phyloP scores from a whole-genome alignment of 2,113 vertebrate species.

The Plecturocebus donacophilus region DNA sequence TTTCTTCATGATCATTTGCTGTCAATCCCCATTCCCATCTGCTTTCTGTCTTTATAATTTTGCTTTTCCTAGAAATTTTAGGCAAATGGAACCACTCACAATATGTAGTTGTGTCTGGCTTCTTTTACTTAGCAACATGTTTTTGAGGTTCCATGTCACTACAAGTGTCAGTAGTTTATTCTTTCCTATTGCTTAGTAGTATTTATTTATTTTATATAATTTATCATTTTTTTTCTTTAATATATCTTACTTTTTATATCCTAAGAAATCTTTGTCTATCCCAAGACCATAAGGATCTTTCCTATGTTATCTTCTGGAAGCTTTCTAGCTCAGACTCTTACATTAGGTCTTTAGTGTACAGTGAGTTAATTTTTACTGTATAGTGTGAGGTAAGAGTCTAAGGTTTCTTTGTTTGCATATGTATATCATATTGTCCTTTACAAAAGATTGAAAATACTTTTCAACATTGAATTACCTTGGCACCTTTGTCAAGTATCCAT shows the following conservation, averaged over 20 bases:
- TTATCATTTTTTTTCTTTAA: not conserved
- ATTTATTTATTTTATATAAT: not conserved
- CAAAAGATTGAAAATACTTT: not conserved
- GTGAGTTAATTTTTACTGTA: not conserved
- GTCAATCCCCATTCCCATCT: not conserved
- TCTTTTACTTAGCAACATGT: not conserved
- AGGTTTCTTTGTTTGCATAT: not conserved
- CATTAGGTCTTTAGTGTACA: not conserved
- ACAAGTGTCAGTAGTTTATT: not conserved
- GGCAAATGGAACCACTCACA: slow-evolving; percentile 15
- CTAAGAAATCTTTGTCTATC: not conserved
- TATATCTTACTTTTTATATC: not conserved
- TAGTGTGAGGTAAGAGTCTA: not conserved
- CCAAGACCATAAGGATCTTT: not conserved
- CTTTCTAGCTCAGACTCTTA: not conserved
- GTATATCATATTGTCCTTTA: not conserved
- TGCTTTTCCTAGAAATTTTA: slow-evolving; percentile 13
- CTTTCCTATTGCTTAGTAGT: not conserved
- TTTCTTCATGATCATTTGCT: not conserved
- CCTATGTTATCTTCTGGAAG: not conserved
- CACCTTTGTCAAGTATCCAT: not conserved
- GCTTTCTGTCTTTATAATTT: not conserved
- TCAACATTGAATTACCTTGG: not conserved
- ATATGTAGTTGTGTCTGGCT: not conserved
- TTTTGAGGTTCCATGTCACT: not conserved